phyloP scores from a whole-genome alignment of 1,140 invertebrate genomes.

The Muscidifurax raptorellus region DNA sequence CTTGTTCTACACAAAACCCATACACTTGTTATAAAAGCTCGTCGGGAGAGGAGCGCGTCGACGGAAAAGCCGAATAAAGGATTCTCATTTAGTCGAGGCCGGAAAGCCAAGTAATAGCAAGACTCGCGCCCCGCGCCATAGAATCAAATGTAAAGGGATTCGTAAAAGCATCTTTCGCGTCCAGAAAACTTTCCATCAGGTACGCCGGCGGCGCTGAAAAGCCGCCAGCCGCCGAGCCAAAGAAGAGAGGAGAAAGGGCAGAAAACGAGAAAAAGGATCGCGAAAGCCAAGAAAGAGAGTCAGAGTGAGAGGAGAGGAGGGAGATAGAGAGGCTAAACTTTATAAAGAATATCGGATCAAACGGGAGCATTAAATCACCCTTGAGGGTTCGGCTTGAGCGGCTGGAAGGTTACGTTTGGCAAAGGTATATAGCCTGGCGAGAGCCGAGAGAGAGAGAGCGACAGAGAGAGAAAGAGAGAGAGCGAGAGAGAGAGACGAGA shows the following conservation, averaged over 20 bases:
- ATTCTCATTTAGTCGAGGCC: slow-evolving; percentile 1
- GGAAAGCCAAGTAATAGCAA: slow-evolving; percentile 2
- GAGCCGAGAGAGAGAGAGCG: not conserved
- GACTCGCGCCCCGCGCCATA: slow-evolving; percentile 28
- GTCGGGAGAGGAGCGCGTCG: not conserved
- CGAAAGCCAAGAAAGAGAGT: slow-evolving; percentile 26
- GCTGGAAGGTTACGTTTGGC: slow-evolving; percentile 60
- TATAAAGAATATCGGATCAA: slow-evolving; percentile 70
- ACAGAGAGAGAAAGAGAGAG: not conserved
- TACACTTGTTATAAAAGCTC: not conserved
- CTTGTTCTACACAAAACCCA: not conserved
- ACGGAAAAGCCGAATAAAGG: slow-evolving; percentile 32
- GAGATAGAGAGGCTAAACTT: slow-evolving; percentile 61
- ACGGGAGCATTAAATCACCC: slow-evolving; percentile 68
- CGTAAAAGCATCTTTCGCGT: slow-evolving; percentile 51
- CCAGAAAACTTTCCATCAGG: slow-evolving; percentile 56
- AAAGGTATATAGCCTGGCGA: slow-evolving; percentile 35
- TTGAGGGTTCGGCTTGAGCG: slow-evolving; percentile 55
- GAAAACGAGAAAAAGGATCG: not conserved
- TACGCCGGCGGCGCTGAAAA: slow-evolving; percentile 48
- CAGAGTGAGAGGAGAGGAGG: slow-evolving; percentile 24
- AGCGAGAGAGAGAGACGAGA: not conserved
- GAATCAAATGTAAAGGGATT: slow-evolving; percentile 58
- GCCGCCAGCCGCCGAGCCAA: slow-evolving; percentile 45
- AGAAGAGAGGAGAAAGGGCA: not conserved